These are phyloP conservation scores for Hemibagrus guttatus DNA, from an alignment of 2,797 vertebrate genomes.

Conservation along the genomic window DNA sequence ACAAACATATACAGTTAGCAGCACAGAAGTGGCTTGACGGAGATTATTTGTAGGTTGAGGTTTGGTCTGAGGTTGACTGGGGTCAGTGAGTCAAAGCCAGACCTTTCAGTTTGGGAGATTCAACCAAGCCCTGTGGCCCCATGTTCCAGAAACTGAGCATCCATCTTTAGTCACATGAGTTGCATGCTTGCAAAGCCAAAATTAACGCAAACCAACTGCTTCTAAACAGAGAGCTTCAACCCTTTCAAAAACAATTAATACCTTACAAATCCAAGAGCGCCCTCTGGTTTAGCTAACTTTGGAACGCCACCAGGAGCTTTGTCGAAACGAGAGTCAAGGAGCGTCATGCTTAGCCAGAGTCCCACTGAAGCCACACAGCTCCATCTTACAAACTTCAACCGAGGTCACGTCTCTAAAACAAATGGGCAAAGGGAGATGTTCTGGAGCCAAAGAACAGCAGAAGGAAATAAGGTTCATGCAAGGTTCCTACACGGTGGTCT, in stretches of 20 bases:
- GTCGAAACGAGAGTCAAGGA: neutral
- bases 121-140: constrained; percentile 40
- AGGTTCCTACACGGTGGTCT: constrained; percentile 25
- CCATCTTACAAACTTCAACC: constrained; percentile 8
- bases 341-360: constrained; percentile 24
- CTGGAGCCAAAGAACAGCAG: constrained; percentile 10
- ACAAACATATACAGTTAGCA: constrained; percentile 45
- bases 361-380: constrained; percentile 35
- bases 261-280: neutral
- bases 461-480: constrained; percentile 20
- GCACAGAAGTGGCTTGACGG: constrained; percentile 31
- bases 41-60: constrained; percentile 51
- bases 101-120: constrained; percentile 30
- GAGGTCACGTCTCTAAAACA: constrained; percentile 14
- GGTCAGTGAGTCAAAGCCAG: constrained; percentile 48
- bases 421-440: constrained; percentile 12
- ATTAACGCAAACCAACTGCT: constrained; percentile 15
- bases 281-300: constrained; percentile 14
- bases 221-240: constrained; percentile 11
- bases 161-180: constrained; percentile 42
- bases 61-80: constrained; percentile 47
- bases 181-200: constrained; percentile 42
- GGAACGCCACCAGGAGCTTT: neutral
- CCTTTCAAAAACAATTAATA: constrained; percentile 23
- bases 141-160: constrained; percentile 39